phyloP scores from a whole-genome alignment of 2,888 invertebrate species.

The Venusia cambrica region DNA sequence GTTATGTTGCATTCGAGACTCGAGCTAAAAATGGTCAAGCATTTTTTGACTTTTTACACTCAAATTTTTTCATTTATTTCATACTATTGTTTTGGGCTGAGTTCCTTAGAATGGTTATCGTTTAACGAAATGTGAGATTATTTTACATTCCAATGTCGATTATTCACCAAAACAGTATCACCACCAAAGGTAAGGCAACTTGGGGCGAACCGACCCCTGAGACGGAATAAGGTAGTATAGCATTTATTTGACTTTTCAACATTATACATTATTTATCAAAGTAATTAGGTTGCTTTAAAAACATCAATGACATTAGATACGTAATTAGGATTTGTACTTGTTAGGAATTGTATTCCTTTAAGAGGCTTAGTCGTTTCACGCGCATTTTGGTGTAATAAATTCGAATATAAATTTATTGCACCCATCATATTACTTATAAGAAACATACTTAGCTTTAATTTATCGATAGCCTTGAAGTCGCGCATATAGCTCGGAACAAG shows the following conservation, averaged over 20 bases:
- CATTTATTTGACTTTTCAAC: conserved; percentile 78
- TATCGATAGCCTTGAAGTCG: no score
- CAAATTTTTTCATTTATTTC: conserved; percentile 65
- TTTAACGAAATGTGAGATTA: conserved; percentile 60
- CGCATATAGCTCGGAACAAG: no score
- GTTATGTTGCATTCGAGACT: conserved; percentile 69
- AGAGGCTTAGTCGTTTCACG: conserved; percentile 37
- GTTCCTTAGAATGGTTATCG: conserved; percentile 58
- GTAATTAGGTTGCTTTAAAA: conserved; percentile 51
- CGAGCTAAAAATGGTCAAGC: conserved; percentile 82
- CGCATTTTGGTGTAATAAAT: conserved; percentile 45
- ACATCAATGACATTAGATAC: conserved; percentile 40
- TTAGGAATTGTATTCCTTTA: conserved; percentile 14
- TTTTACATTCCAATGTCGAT: conserved; percentile 74
- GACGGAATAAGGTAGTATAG: conserved; percentile 78
- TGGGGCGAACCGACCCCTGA: conserved; percentile 59
- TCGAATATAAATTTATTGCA: no score
- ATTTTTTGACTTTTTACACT: conserved; percentile 82
- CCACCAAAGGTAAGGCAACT: conserved; percentile 76
- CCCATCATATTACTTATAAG: conserved; percentile 28
- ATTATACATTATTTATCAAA: conserved; percentile 38
- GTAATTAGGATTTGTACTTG: conserved; percentile 34
- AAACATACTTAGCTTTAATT: conserved; percentile 52
- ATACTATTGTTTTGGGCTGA: conserved; percentile 58
- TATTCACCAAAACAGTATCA: conserved; percentile 62